phyloP scores from a whole-genome alignment of 2,888 invertebrate genomes.

The Pristionchus arcanus region DNA sequence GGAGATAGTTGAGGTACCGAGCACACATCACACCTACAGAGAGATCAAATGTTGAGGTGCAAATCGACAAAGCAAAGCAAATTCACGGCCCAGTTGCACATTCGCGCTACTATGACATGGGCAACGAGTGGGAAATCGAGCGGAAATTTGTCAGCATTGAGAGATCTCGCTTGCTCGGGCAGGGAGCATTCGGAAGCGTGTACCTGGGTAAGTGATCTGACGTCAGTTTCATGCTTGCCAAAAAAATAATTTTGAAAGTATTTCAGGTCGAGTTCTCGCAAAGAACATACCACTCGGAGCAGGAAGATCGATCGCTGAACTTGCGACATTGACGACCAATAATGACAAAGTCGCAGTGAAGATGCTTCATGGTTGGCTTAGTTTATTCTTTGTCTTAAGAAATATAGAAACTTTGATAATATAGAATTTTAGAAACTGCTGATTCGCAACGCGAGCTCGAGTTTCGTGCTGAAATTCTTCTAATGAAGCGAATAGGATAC shows the following conservation, averaged over 20 bases:
- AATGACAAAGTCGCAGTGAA: neutral
- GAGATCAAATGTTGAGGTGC: too few species aligned
- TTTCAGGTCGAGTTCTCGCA: neutral
- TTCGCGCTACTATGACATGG: neutral
- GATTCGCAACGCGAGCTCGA: neutral
- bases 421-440: neutral
- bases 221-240: too few species aligned
- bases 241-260: too few species aligned
- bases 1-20: neutral
- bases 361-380: neutral
- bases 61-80: too few species aligned
- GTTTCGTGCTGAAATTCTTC: neutral
- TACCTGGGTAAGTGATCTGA: neutral
- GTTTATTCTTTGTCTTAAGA: neutral
- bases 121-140: neutral
- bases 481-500: conserved; percentile 36
- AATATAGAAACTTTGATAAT: neutral
- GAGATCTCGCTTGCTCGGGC: neutral
- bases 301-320: neutral
- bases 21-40: neutral
- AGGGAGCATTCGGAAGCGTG: neutral
- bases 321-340: neutral
- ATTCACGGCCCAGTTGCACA: neutral
- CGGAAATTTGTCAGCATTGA: neutral
- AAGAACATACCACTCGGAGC: neutral